Percentiles rank a stretch among this genome's conserved stretches.
phyloP scores from a whole-genome alignment of 37 sponge, comb jelly and placozoan species.

The Axinella damicornis region DNA sequence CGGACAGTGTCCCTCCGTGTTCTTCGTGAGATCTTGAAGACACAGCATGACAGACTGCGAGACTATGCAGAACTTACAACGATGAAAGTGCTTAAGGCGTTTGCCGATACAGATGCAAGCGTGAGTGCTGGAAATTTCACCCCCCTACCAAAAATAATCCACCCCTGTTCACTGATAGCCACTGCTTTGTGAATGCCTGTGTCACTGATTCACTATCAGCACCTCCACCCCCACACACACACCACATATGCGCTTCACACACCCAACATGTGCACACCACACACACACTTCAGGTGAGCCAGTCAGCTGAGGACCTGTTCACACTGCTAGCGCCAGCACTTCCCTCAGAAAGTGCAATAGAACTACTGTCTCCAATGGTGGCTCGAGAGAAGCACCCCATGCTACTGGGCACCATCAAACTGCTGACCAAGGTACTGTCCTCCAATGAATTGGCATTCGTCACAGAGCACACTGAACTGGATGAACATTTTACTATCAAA shows the following conservation, averaged over 20 bases:
- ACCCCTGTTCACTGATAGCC: not conserved
- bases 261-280: too few relatives aligned
- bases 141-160: too few relatives aligned
- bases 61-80: constrained; percentile 69
- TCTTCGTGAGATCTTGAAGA: constrained; percentile 72
- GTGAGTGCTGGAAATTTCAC: too few relatives aligned
- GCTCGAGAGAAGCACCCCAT: constrained; percentile 63
- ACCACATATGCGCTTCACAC: not conserved
- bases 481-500: too few relatives aligned
- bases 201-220: not conserved
- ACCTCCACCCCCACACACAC: not conserved
- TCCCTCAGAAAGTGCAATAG: constrained; percentile 46
- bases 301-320: constrained; percentile 81
- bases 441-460: too few relatives aligned
- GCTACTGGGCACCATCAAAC: constrained; percentile 72
- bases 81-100: constrained; percentile 61
- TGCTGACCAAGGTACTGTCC: constrained; percentile 79
- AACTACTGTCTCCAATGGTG: constrained; percentile 64
- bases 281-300: constrained; percentile 55
- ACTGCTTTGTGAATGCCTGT: too few relatives aligned
- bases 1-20: constrained; percentile 53
- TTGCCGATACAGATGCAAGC: constrained; percentile 46
- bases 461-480: too few relatives aligned
- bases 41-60: constrained; percentile 30
- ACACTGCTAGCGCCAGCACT: constrained; percentile 63